phyloP scores from a whole-genome alignment of 2,113 vertebrate genomes.

The Hippolais icterina region DNA sequence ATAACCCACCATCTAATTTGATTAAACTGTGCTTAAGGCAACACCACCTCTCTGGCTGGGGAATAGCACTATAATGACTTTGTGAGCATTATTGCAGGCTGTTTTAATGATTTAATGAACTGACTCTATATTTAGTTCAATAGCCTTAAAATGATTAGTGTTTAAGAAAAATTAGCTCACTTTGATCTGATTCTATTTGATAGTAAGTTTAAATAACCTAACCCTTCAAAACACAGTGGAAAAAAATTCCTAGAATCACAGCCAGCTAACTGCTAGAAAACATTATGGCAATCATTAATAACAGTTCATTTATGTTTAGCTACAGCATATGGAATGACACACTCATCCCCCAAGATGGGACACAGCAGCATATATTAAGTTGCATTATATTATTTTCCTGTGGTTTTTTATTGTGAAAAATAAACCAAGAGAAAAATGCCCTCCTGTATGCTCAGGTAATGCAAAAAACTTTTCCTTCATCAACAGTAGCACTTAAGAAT shows the following conservation, averaged over 20 bases:
- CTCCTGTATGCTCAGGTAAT: not conserved
- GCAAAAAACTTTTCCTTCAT: not conserved
- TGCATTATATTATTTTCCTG: not conserved
- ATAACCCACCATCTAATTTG: constrained; percentile 91
- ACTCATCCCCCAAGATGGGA: constrained; percentile 59
- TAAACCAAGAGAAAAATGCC: not conserved
- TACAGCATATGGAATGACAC: constrained; percentile 67
- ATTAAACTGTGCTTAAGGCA: constrained; percentile 94
- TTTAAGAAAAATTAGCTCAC: constrained; percentile 88
- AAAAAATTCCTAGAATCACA: constrained; percentile 79
- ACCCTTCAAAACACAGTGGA: constrained; percentile 82
- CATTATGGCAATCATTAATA: constrained; percentile 79
- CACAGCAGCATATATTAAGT: constrained; percentile 30
- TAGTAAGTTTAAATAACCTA: constrained; percentile 86
- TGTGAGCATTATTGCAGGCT: constrained; percentile 87
- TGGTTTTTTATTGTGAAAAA: not conserved
- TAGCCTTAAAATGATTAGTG: constrained; percentile 91
- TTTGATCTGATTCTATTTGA: constrained; percentile 86
- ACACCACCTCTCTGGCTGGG: constrained; percentile 85
- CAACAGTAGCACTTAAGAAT: not conserved
- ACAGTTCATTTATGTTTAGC: constrained; percentile 80
- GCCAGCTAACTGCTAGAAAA: constrained; percentile 80
- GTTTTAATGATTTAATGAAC: constrained; percentile 95
- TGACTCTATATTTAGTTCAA: constrained; percentile 87
- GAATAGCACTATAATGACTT: constrained; percentile 91